These are phyloP conservation scores for Acanthisitta chloris DNA, from an alignment of 2,113 vertebrate species.

Conservation along the genomic window DNA sequence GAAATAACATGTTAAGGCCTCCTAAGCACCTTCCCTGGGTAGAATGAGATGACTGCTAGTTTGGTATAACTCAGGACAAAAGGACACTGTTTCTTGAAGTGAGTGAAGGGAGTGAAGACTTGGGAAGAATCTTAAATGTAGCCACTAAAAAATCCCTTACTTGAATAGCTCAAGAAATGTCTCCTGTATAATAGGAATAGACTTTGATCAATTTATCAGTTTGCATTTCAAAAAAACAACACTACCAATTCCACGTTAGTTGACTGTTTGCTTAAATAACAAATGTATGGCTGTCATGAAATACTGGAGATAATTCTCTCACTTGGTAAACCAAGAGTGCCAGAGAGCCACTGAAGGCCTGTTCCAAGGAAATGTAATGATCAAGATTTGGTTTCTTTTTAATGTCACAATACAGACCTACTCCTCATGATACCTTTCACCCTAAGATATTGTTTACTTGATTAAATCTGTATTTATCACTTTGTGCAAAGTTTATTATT, in stretches of 20 bases:
- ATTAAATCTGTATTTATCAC: not conserved
- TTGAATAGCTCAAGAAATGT: not conserved
- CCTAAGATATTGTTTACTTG: not conserved
- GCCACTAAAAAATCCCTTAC: not conserved
- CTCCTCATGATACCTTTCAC: not conserved
- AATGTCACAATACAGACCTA: not conserved
- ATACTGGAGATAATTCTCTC: not conserved
- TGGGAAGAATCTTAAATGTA: not conserved
- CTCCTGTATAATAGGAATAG: not conserved
- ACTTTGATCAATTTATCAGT: not conserved
- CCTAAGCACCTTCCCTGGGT: not conserved
- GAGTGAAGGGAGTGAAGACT: not conserved
- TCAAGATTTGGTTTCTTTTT: not conserved
- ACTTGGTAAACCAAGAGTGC: not conserved
- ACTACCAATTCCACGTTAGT: not conserved
- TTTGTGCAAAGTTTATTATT: not conserved
- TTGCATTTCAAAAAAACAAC: not conserved
- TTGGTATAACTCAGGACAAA: not conserved
- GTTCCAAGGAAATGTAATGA: not conserved
- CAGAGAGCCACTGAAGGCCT: not conserved
- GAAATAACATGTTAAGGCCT: not conserved
- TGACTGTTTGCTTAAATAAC: not conserved
- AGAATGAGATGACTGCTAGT: not conserved
- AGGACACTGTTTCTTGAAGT: not conserved
- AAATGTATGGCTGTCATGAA: rapidly evolving